phyloP scores from a whole-genome alignment of 2,797 vertebrate species.

The Amblyraja radiata region DNA sequence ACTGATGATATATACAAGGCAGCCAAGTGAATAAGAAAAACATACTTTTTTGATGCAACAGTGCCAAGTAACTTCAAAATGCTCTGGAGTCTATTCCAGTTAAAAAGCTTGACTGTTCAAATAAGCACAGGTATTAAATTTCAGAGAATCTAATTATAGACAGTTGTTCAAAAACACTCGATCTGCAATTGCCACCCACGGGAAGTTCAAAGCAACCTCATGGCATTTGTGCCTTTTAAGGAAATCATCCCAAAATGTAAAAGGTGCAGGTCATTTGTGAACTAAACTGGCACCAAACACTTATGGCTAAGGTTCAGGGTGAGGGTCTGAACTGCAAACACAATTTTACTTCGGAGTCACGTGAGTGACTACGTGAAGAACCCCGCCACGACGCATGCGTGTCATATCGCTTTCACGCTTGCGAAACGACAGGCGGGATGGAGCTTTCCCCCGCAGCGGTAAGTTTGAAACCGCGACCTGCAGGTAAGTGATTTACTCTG shows the following conservation, averaged over 20 bases:
- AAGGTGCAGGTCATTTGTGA: neutral
- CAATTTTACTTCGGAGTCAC: too few species aligned
- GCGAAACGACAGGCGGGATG: too few species aligned
- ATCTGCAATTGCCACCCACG: neutral
- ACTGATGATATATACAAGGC: neutral
- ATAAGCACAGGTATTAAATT: constrained; percentile 21
- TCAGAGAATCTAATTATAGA: constrained; percentile 21
- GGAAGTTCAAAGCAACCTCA: neutral
- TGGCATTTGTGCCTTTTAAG: neutral
- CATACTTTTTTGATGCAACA: neutral
- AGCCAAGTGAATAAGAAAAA: neutral
- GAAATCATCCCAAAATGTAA: neutral
- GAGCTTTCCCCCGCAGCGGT: too few species aligned
- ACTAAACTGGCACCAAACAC: neutral
- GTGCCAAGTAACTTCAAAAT: neutral
- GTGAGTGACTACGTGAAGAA: too few species aligned
- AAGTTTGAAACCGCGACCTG: too few species aligned
- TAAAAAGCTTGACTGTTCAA: neutral
- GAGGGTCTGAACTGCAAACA: neutral
- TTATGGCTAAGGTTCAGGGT: neutral
- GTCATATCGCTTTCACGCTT: too few species aligned
- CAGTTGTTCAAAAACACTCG: neutral
- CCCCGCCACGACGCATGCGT: too few species aligned
- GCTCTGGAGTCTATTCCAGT: neutral
- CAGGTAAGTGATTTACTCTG: too few species aligned